Conservation (phyloP, 2,797 vertebrate genomes). For the Muscicapa comitata region DNA sequence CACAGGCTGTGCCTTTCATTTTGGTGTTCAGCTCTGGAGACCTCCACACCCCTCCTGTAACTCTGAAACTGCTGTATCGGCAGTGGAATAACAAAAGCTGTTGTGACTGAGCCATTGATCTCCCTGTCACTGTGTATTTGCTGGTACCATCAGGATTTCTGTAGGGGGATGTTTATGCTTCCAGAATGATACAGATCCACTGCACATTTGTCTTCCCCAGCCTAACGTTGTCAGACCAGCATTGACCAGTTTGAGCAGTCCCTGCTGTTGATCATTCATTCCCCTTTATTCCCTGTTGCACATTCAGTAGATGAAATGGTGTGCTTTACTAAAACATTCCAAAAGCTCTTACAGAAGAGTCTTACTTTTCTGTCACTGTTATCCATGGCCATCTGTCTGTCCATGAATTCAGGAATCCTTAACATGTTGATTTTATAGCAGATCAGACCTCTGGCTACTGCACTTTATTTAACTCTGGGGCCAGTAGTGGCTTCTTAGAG, state of each 20-base stretch:
- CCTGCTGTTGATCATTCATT: not conserved
- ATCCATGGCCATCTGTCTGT: not conserved
- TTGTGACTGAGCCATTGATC: not conserved
- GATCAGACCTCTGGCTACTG: not conserved
- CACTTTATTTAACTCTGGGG: not conserved
- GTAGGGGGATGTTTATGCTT: not conserved
- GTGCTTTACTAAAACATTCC: not conserved
- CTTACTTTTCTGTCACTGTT: not conserved
- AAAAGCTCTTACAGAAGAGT: not conserved
- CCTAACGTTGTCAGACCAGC: not conserved
- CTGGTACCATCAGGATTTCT: not conserved
- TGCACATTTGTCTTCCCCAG: not conserved
- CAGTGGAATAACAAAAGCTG: not conserved
- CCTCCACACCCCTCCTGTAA: not conserved
- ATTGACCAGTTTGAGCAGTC: not conserved
- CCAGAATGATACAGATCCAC: not conserved
- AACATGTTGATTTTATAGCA: not conserved
- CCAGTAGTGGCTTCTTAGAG: not conserved
- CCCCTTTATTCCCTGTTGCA: not conserved
- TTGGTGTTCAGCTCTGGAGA: not conserved
- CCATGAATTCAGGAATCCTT: not conserved
- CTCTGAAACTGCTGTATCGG: not conserved
- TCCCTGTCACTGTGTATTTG: not conserved
- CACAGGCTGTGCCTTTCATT: not conserved
- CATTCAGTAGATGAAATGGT: not conserved